Conservation (phyloP, 2,888 invertebrate species). For the Lomographa bimaculata region DNA sequence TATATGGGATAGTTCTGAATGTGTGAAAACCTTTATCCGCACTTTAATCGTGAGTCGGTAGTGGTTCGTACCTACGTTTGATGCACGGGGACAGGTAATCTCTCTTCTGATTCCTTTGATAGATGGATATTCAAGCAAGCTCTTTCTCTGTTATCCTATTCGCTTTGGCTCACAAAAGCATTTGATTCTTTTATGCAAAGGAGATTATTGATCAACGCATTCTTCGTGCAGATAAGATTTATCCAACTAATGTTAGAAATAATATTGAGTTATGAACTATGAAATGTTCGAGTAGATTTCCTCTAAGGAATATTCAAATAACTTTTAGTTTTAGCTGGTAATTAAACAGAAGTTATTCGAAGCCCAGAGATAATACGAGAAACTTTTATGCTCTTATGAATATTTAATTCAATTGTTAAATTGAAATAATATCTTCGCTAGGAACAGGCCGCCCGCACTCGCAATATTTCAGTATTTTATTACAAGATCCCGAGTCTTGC, state of each 20-base stretch:
- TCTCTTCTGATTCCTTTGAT: slow-evolving; percentile 15
- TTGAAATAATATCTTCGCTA: slow-evolving; percentile 33
- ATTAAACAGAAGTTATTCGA: background rate
- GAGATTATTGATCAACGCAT: too few relatives aligned
- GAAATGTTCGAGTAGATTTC: too few relatives aligned
- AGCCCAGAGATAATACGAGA: background rate
- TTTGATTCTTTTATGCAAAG: too few relatives aligned
- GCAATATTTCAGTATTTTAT: slow-evolving; percentile 45
- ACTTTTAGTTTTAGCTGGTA: too few relatives aligned
- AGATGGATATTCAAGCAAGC: slow-evolving; percentile 7
- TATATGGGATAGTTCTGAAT: too few relatives aligned
- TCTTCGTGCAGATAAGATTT: too few relatives aligned
- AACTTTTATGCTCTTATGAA: slow-evolving; percentile 26
- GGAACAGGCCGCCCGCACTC: slow-evolving; percentile 25
- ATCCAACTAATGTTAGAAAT: too few relatives aligned
- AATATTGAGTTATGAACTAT: too few relatives aligned
- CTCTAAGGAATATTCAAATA: too few relatives aligned
- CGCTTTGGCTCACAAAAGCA: too few relatives aligned
- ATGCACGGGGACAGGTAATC: slow-evolving; percentile 9
- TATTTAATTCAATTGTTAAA: slow-evolving; percentile 30
- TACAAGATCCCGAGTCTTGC: slow-evolving; percentile 34
- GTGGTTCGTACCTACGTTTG: slow-evolving; percentile 2
- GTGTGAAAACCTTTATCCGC: too few relatives aligned
- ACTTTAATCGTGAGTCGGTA: background rate
- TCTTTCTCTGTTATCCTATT: background rate